Evolutionary conservation across 2,797 vertebrate species (phyloP), one percentile per base, ranked within the genome.

Genomic region (Dicrostonyx torquatus): DNA sequence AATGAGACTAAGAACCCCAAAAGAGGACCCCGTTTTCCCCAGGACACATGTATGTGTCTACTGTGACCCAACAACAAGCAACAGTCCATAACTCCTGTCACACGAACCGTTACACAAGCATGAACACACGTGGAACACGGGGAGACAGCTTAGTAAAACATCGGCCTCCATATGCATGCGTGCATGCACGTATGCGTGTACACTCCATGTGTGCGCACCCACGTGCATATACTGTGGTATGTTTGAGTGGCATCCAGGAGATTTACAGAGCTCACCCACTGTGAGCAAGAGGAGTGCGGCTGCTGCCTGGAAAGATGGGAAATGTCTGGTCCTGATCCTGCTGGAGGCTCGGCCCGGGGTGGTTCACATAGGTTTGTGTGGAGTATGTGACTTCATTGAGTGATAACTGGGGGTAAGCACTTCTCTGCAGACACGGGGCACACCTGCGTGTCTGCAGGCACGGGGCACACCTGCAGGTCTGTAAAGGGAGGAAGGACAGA

Each of bases 391-490:
- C 43, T n/a, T 40, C 15, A 0, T 2, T 14, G 66, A 34, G 60
- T 17, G 12, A 5, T 29, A 40, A 10, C 84, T 64, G 0, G 18
- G 48, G 18, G 53, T 4, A 22, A 22, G 29, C 11, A 1, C 37
- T 13, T 31, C 26, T 34, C 53, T 40, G 45, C 9, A 45, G 31
- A 12, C 12, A 11, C 7, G 37, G 22, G 9, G 0, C n/a, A 5
- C 1, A 13, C 2, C 45, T 53, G 7, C 2, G 2, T 50, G 4
- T 53, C 22, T 40, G 45, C 9, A 45, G 31, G 15, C 12, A 11
- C 7, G 37, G 22, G 9, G 0, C n/a, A 5, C 1, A 13, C 2
- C 45, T 53, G 7, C 2, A 1, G 34, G 4, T 53, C 22, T 1
- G 1, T 6, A 4, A 29, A 53, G 24, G 76, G 29, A 8, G 45